Conservation (phyloP, 2,113 vertebrate species). For the Crotalus viridis region DNA sequence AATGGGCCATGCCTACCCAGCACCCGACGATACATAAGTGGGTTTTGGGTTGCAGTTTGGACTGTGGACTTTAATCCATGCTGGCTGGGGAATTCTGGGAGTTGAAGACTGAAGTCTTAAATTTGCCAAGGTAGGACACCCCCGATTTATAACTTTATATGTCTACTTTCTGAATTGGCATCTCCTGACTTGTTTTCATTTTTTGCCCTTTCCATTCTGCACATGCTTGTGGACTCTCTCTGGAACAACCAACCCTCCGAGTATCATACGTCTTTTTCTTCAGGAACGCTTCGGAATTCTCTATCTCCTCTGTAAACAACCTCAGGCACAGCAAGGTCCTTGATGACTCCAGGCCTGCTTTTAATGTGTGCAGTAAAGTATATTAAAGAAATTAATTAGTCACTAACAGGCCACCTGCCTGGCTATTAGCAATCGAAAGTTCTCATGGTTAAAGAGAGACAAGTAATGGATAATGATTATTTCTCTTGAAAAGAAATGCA, state of each 20-base stretch:
- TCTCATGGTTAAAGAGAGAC: background rate
- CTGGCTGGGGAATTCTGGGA: too few species aligned
- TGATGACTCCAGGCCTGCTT: constrained; percentile 13
- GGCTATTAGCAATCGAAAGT: constrained; percentile 10
- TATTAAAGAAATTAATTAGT: constrained; percentile 31
- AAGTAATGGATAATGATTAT: background rate
- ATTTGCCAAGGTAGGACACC: too few species aligned
- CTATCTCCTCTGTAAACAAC: background rate
- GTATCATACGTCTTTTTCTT: background rate
- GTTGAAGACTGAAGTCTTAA: too few species aligned
- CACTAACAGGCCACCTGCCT: constrained; percentile 16
- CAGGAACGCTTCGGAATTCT: background rate
- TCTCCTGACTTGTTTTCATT: background rate
- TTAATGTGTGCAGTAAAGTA: constrained; percentile 7
- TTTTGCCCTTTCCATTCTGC: background rate
- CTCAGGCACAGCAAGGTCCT: background rate
- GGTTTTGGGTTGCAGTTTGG: too few species aligned
- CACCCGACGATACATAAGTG: too few species aligned
- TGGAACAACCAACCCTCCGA: too few species aligned
- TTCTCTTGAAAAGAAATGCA: background rate
- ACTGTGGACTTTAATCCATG: too few species aligned
- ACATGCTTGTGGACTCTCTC: background rate
- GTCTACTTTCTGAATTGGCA: background rate
- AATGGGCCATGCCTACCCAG: too few species aligned
- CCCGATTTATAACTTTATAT: too few species aligned